Conservation (phyloP, 2,113 vertebrate species). For the Microtus montanus region DNA sequence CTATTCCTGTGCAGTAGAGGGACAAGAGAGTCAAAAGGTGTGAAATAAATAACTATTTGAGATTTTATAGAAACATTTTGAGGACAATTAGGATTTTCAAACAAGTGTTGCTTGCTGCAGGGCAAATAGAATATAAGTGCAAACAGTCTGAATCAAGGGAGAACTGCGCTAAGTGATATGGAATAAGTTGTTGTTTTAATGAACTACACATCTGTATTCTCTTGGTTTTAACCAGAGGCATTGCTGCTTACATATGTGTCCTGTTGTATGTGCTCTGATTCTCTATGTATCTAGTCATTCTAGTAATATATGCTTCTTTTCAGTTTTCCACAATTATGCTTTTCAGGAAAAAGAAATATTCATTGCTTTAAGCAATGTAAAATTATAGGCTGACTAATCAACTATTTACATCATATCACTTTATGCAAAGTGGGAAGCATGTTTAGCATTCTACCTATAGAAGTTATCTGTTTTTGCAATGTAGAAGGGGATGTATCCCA, state of each 20-base stretch:
- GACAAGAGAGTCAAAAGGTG: background rate
- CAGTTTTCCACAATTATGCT: background rate
- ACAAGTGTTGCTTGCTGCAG: background rate
- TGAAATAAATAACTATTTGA: background rate
- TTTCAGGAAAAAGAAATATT: conserved; percentile 6
- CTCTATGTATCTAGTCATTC: background rate
- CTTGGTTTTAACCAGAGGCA: background rate
- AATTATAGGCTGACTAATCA: conserved; percentile 24
- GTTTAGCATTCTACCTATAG: background rate
- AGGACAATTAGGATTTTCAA: background rate
- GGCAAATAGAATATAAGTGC: background rate
- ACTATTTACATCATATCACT: background rate
- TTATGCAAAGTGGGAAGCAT: background rate
- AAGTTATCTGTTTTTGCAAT: background rate
- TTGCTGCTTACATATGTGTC: background rate
- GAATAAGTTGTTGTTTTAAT: background rate
- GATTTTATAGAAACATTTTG: background rate
- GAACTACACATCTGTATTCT: background rate
- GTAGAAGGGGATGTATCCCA: background rate
- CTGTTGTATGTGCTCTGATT: background rate
- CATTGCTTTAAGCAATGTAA: background rate
- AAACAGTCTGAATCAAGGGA: background rate
- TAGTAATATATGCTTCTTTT: background rate
- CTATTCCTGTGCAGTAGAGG: background rate
- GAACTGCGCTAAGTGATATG: background rate